phyloP scores from a whole-genome alignment of 2,797 vertebrate species.

The Hydrocynus forskahlii region DNA sequence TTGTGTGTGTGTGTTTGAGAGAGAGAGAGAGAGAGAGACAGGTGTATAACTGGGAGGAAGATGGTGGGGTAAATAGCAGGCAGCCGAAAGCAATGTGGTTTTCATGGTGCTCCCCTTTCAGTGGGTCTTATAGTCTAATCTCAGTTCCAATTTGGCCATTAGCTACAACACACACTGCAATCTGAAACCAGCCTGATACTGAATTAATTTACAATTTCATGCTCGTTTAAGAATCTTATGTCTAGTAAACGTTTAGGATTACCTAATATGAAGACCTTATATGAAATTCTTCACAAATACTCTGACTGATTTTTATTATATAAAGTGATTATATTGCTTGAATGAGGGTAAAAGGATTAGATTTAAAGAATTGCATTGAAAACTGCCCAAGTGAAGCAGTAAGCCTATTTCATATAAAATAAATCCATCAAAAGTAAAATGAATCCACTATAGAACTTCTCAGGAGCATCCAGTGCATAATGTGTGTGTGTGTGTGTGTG shows the following conservation, averaged over 20 bases:
- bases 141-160: slow-evolving; percentile 75
- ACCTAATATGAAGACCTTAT: slow-evolving; percentile 70
- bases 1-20: slow-evolving; percentile 44
- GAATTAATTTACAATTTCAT: slow-evolving; percentile 81
- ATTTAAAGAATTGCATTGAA: slow-evolving; percentile 27
- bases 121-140: slow-evolving; percentile 64
- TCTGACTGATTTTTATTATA: slow-evolving; percentile 2
- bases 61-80: slow-evolving; percentile 17
- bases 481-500: slow-evolving; percentile 1
- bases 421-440: slow-evolving; percentile 13
- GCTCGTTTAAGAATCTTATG: slow-evolving; percentile 73
- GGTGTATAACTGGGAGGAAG: slow-evolving; percentile 43
- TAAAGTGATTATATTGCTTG: not conserved
- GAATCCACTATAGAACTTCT: not conserved
- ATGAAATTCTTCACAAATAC: slow-evolving; percentile 63
- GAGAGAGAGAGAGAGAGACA: slow-evolving; percentile 34
- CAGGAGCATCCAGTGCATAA: slow-evolving; percentile 15
- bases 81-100: not conserved
- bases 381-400: slow-evolving; percentile 24
- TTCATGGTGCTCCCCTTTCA: slow-evolving; percentile 62
- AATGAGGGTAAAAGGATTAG: not conserved
- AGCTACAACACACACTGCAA: slow-evolving; percentile 59
- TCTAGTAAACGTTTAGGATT: slow-evolving; percentile 76
- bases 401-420: slow-evolving; percentile 25
- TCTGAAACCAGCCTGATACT: slow-evolving; percentile 58